Base-by-base conservation (phyloP, 2,113 vertebrate genomes). In the Chaenogobius annularis region DNA sequence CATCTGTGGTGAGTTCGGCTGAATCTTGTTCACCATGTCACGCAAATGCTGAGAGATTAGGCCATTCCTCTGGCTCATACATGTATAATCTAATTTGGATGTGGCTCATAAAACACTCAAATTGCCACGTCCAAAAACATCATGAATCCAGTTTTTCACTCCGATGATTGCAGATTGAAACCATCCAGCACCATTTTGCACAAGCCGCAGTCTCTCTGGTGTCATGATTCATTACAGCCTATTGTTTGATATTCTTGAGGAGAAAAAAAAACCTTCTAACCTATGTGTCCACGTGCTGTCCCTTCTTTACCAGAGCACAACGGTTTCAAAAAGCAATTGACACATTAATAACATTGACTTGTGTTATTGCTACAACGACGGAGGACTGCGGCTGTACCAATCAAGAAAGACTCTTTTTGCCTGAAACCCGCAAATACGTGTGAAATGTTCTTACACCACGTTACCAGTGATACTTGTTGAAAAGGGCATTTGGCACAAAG, bases 131-230 rank as follows among this genome's bases (percentile, higher is more conserved):
- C 55, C 55, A 26, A 58, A 58, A 11, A 58, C 55, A 22, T 58
- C 23, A 58, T 58, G 14, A 58, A 58, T 58, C 55, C 55, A 23
- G 20, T 23, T 58, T 26, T 58, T 58, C 22, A 58, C 20, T 58
- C 12, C 20, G 20, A 14, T 26, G 22, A 58, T 1, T 1, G 20
- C 55, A 70, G 23, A 68, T 73, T 58, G 63, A 62, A 47, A 23
- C 54, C 46, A 71, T 71, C 22, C 66, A 72, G 5, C 26, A 46
- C 68, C 35, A 17, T 67, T 74, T 59, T 44, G 73, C 68, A 52
- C 2, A 10, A 15, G 17, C 50, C 47, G 77, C 72, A 67, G 63
- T 20, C 43, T 72, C 35, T 80, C 56, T 72, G 69, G 43, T 7
- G 0, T 14, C 20, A 3, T 68, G 47, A 73, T 80, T 75, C 70